A percentile compares a stretch with the other conserved stretches of the same genome.
phyloP scores from a whole-genome alignment of 2,797 vertebrate genomes.

The Lacerta viridis region DNA sequence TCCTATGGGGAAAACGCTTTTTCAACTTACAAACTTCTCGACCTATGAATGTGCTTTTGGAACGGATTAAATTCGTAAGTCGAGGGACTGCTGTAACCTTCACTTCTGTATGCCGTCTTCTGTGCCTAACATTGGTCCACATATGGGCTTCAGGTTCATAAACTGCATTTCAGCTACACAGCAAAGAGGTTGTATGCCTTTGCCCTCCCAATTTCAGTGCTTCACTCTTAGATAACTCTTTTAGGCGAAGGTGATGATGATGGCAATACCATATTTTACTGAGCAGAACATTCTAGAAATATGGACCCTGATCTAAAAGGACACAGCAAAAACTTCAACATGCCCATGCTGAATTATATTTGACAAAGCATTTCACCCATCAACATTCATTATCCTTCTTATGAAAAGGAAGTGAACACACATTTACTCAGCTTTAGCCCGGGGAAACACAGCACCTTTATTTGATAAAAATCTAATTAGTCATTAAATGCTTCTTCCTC shows the following conservation, averaged over 20 bases:
- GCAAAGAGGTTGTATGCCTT: too few relatives aligned
- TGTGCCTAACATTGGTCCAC: too few relatives aligned
- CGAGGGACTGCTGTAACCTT: too few relatives aligned
- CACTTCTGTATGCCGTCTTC: too few relatives aligned
- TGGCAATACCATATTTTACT: neutral
- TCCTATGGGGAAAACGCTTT: too few relatives aligned
- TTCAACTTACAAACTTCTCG: too few relatives aligned
- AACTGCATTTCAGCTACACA: too few relatives aligned
- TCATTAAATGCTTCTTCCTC: slow-evolving; percentile 23
- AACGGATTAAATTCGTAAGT: too few relatives aligned
- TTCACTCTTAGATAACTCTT: neutral
- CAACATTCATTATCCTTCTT: neutral
- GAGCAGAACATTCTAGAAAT: neutral
- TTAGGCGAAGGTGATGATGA: neutral
- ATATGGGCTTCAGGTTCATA: neutral
- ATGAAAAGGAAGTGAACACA: neutral
- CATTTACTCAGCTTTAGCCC: neutral
- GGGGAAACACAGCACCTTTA: slow-evolving; percentile 9
- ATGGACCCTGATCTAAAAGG: slow-evolving; percentile 26
- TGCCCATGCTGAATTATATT: neutral
- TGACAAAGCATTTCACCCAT: slow-evolving; percentile 4
- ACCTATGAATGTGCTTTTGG: too few relatives aligned
- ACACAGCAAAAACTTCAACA: neutral
- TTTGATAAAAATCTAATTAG: slow-evolving; percentile 33
- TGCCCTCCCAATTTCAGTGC: neutral